Evolutionary conservation across 2,113 vertebrate genomes (phyloP).

Genomic region (Hippocampus zosterae): DNA sequence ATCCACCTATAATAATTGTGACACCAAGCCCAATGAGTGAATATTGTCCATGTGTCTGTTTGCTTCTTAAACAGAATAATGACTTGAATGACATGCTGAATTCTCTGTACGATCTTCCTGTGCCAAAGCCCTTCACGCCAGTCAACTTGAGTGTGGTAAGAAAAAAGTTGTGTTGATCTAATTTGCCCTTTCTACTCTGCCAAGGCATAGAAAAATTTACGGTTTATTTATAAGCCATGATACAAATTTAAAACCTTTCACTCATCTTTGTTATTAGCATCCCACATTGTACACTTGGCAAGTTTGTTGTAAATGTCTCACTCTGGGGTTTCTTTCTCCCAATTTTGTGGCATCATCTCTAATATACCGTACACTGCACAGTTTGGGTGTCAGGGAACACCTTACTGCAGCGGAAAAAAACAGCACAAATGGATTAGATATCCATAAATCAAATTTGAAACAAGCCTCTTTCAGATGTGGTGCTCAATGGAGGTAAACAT

Average conservation of each 20-base stretch:
- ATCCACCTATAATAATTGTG: neutral
- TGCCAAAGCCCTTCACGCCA: conserved; percentile 88
- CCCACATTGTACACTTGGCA: neutral
- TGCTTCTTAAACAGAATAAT: conserved; percentile 75
- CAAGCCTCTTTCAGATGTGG: neutral
- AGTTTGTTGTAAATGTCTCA: too few relatives aligned
- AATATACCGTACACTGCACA: too few relatives aligned
- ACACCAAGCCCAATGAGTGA: conserved; percentile 38
- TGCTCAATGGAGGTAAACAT: too few relatives aligned
- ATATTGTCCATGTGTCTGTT: conserved; percentile 29
- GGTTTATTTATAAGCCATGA: neutral
- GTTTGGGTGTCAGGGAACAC: too few relatives aligned
- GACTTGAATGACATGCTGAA: conserved; percentile 91
- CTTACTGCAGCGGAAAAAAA: too few relatives aligned
- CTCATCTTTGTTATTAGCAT: neutral
- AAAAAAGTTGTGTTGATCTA: conserved; percentile 42
- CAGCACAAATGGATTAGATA: neutral
- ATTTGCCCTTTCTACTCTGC: conserved; percentile 15
- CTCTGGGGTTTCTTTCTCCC: too few relatives aligned
- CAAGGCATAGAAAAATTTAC: neutral
- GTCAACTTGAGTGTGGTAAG: conserved; percentile 93
- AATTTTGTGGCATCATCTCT: too few relatives aligned
- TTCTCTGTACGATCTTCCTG: conserved; percentile 83
- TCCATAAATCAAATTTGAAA: neutral
- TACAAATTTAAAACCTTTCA: neutral